A percentile compares a stretch with the other conserved stretches of the same genome.
Evolutionary conservation across 1,140 invertebrate genomes (phyloP).

Genomic region (Brachionus rotundiformis): DNA sequence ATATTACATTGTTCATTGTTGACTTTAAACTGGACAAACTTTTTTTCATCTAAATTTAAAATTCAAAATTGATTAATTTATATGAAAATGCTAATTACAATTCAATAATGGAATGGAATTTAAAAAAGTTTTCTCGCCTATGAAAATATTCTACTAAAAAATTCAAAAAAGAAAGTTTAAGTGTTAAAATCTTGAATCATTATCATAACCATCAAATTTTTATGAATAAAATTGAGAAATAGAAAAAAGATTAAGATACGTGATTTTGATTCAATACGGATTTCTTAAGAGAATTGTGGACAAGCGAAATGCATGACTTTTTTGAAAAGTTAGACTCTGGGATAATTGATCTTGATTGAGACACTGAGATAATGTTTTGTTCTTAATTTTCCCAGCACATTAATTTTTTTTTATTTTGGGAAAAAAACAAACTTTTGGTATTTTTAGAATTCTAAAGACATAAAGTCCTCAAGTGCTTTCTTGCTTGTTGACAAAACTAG

Average conservation of each 20-base stretch:
- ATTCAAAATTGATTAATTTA: background rate
- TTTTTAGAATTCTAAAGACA: background rate
- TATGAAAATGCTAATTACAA: background rate
- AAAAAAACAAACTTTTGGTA: background rate
- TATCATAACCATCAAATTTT: background rate
- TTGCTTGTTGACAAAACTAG: background rate
- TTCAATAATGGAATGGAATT: conserved; percentile 16
- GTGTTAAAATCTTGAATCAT: conserved; percentile 3
- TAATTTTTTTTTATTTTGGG: background rate
- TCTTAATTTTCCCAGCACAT: background rate
- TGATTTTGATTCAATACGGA: background rate
- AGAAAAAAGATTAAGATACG: too few relatives aligned
- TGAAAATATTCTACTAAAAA: background rate
- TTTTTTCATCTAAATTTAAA: conserved; percentile 31
- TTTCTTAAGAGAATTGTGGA: background rate
- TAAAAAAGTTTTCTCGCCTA: conserved; percentile 26
- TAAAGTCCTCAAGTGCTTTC: background rate
- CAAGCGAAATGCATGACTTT: background rate
- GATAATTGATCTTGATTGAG: background rate
- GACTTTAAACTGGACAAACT: background rate
- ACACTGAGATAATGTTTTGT: background rate
- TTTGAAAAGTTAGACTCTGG: background rate
- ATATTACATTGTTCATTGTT: background rate
- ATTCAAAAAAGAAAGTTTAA: conserved; percentile 19
- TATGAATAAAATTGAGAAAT: background rate